Conservation (phyloP, 2,888 invertebrate species). For the Coelopa pilipes region DNA sequence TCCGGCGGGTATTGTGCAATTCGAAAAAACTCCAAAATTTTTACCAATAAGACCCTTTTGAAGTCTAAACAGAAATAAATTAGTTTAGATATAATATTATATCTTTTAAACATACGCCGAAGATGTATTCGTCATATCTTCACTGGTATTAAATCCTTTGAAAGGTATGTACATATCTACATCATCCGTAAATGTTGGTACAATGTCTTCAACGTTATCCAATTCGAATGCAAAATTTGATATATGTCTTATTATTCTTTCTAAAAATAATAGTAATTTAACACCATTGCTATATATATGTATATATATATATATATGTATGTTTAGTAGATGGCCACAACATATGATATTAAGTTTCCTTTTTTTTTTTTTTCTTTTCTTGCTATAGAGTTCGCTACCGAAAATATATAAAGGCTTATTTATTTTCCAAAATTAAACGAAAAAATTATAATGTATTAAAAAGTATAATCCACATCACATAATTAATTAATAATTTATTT, state of each 20-base stretch:
- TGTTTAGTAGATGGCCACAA: too few relatives aligned
- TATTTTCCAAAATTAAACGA: too few relatives aligned
- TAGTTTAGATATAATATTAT: too few relatives aligned
- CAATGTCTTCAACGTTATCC: conserved; percentile 24
- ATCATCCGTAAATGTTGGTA: conserved; percentile 7
- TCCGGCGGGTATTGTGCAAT: conserved; percentile 37
- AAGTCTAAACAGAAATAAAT: not conserved
- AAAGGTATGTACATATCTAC: conserved; percentile 35
- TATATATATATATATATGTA: too few relatives aligned
- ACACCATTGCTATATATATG: too few relatives aligned
- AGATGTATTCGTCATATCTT: conserved; percentile 39
- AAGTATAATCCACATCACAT: too few relatives aligned
- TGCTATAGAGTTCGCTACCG: too few relatives aligned
- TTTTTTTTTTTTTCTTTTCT: too few relatives aligned
- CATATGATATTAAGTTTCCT: too few relatives aligned
- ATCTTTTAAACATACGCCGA: conserved; percentile 34
- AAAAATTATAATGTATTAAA: too few relatives aligned
- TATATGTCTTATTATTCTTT: conserved; percentile 28
- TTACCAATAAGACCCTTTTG: not conserved
- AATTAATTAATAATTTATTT: too few relatives aligned
- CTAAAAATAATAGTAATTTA: conserved; percentile 17
- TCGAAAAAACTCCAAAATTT: conserved; percentile 37
- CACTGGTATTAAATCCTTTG: conserved; percentile 39
- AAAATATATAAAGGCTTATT: too few relatives aligned
- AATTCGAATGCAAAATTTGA: conserved; percentile 28